These are phyloP conservation scores for Platyura marginata DNA, from an alignment of 1,140 invertebrate species.

Conservation along the genomic window DNA sequence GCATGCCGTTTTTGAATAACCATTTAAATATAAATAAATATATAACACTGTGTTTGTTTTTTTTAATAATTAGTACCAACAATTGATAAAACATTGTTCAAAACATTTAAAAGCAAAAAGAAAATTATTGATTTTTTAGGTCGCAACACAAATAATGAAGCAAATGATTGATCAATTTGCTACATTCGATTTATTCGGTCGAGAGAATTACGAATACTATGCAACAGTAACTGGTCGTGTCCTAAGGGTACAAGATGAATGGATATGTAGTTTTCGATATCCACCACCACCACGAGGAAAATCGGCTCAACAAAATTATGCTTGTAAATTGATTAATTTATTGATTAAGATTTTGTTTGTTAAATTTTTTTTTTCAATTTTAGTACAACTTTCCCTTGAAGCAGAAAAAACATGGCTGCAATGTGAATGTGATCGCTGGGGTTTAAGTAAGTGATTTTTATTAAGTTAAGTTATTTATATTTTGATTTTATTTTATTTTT, in stretches of 20 bases:
- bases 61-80: too few species aligned
- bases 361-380: constrained; percentile 12
- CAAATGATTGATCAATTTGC: constrained; percentile 95
- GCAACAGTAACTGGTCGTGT: constrained; percentile 84
- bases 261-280: constrained; percentile 86
- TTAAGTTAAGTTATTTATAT: constrained; percentile 8
- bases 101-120: too few species aligned
- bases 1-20: too few species aligned
- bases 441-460: constrained; percentile 34
- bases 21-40: too few species aligned
- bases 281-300: constrained; percentile 51
- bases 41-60: too few species aligned
- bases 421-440: constrained; percentile 71
- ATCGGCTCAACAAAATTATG: constrained; percentile 30
- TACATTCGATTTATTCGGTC: constrained; percentile 81
- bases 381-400: constrained; percentile 67
- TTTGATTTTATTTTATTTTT: too few species aligned
- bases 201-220: constrained; percentile 95
- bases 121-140: constrained; percentile 36
- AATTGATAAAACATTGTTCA: too few species aligned
- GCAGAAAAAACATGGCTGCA: constrained; percentile 76
- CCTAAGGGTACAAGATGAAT: constrained; percentile 79
- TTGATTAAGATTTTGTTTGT: constrained; percentile 13
- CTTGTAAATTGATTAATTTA: constrained; percentile 37
- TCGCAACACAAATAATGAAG: constrained; percentile 85